These are phyloP conservation scores for Clarias gariepinus DNA, from an alignment of 2,113 vertebrate genomes.

Conservation along the genomic window DNA sequence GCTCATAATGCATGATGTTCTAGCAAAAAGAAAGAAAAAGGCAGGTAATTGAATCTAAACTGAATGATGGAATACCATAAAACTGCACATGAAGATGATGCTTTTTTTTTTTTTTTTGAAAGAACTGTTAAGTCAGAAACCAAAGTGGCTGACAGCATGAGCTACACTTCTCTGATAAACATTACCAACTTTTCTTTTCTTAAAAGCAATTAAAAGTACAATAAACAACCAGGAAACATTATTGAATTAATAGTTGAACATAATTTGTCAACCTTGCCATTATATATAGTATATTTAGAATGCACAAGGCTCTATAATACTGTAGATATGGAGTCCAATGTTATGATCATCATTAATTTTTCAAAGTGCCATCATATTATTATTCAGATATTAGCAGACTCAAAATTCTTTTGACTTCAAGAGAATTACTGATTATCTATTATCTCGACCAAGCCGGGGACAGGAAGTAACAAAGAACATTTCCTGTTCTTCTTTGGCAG, in stretches of 20 bases:
- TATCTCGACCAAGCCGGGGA: neutral
- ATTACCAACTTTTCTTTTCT: neutral
- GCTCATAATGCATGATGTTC: constrained; percentile 93
- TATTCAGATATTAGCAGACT: neutral
- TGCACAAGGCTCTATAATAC: neutral
- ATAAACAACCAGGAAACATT: neutral
- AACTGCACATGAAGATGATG: neutral
- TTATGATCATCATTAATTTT: neutral
- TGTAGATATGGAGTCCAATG: neutral
- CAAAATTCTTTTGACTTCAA: neutral
- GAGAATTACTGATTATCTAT: neutral
- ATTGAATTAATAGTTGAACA: neutral
- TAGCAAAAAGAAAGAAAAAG: constrained; percentile 60
- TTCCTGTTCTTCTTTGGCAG: constrained; percentile 18
- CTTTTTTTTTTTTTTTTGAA: neutral
- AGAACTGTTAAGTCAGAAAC: neutral
- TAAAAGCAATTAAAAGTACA: neutral
- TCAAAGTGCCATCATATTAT: neutral
- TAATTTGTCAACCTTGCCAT: neutral
- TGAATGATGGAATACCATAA: constrained; percentile 20
- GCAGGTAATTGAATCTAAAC: constrained; percentile 21
- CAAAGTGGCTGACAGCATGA: constrained; percentile 9
- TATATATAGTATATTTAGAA: neutral
- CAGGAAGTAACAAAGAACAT: neutral
- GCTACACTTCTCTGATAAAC: neutral